These are phyloP conservation scores for Calypte anna DNA, from an alignment of 2,113 vertebrate genomes.

Conservation along the genomic window DNA sequence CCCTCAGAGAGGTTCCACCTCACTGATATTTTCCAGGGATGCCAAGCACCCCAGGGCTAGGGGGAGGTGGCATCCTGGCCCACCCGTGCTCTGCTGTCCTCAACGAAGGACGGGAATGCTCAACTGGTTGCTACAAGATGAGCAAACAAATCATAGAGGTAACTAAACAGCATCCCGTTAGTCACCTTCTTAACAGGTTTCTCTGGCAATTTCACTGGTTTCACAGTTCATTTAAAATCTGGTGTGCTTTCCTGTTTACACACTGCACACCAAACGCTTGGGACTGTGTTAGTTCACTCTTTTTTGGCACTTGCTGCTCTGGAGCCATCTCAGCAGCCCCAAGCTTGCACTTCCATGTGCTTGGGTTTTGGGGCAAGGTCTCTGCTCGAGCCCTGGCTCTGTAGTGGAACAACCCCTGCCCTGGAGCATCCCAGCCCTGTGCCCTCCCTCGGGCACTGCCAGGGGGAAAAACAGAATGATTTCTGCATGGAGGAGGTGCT, in stretches of 20 bases:
- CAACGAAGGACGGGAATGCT: accelerated
- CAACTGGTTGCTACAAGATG: accelerated
- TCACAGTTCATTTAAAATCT: not conserved
- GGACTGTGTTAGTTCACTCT: not conserved
- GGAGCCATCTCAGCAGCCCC: not conserved
- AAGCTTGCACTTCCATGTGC: accelerated
- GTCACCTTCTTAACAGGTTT: not conserved
- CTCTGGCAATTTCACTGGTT: not conserved
- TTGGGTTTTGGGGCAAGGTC: not conserved
- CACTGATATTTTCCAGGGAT: not conserved
- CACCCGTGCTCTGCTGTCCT: not conserved
- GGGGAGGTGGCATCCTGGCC: not conserved
- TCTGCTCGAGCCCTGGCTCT: not conserved
- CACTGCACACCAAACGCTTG: not conserved
- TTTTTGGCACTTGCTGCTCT: accelerated
- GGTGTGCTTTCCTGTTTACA: not conserved
- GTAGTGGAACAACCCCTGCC: not conserved
- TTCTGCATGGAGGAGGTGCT: not conserved
- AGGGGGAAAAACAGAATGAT: not conserved
- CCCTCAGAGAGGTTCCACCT: not conserved
- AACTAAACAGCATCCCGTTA: not conserved
- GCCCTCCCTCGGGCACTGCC: not conserved
- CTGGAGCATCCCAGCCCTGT: not conserved
- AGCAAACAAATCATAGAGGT: not conserved
- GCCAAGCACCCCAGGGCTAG: not conserved